phyloP scores from a whole-genome alignment of 2,888 invertebrate species.

The Cerceris ruficornis region DNA sequence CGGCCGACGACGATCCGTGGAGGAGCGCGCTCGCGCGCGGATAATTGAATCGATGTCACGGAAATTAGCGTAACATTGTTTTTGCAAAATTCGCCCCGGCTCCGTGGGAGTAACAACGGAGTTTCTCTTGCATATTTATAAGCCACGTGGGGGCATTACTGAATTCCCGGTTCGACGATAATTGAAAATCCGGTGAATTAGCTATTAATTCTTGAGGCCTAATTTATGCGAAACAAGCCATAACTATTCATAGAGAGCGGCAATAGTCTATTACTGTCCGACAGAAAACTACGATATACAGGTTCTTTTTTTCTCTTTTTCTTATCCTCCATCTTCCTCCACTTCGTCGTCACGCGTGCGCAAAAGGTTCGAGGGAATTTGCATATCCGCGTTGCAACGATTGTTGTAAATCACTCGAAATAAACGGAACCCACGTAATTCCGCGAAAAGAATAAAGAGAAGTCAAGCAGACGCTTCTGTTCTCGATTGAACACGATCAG shows the following conservation, averaged over 20 bases:
- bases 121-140: conserved; percentile 62
- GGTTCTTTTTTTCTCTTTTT: neutral
- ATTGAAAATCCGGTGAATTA: conserved; percentile 68
- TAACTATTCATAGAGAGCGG: conserved; percentile 65
- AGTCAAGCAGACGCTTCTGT: neutral
- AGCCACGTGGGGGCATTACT: conserved; percentile 38
- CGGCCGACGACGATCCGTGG: neutral
- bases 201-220: conserved; percentile 60
- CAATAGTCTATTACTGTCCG: conserved; percentile 51
- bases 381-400: conserved; percentile 45
- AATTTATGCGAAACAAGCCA: conserved; percentile 65
- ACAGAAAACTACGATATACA: conserved; percentile 49
- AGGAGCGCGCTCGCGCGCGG: neutral
- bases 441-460: neutral
- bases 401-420: conserved; percentile 19
- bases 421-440: conserved; percentile 17
- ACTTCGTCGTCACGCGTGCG: conserved; percentile 3
- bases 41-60: neutral
- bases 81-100: conserved; percentile 13
- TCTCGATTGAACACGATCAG: neutral
- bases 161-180: conserved; percentile 59
- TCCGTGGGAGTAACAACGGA: conserved; percentile 25
- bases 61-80: neutral
- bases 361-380: conserved; percentile 29
- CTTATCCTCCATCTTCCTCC: neutral